Evolutionary conservation across 2,113 vertebrate species (phyloP).

Genomic region (Thermophis baileyi): DNA sequence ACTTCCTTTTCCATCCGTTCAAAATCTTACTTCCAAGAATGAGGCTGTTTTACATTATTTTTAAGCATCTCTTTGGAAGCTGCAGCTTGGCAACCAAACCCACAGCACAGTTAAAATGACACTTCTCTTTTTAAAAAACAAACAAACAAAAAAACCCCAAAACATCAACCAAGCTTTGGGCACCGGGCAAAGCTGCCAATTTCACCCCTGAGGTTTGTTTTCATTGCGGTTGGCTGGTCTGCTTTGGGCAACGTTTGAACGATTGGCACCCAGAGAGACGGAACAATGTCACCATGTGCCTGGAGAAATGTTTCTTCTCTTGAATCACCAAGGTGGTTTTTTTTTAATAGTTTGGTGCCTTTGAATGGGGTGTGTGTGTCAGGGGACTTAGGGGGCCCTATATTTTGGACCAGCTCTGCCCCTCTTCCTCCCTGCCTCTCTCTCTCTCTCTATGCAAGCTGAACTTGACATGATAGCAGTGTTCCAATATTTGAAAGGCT

Average conservation of each 20-base stretch:
- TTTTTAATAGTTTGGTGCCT: background rate
- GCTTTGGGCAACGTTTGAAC: background rate
- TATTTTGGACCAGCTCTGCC: background rate
- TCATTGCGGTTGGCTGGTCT: background rate
- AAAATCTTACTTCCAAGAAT: background rate
- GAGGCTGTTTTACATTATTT: background rate
- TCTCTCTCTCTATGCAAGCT: too few relatives aligned
- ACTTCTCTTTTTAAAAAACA: too few relatives aligned
- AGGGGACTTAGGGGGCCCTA: background rate
- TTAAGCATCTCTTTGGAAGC: background rate
- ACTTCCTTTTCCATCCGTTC: background rate
- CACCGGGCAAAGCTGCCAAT: background rate
- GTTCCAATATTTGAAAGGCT: too few relatives aligned
- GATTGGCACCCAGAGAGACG: background rate
- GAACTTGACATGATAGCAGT: too few relatives aligned
- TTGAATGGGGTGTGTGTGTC: background rate
- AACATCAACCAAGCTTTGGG: background rate
- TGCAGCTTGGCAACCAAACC: too few relatives aligned
- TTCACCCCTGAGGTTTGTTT: background rate
- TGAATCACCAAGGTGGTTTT: background rate
- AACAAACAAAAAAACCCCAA: too few relatives aligned
- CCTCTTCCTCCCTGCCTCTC: rapidly evolving
- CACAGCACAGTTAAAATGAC: too few relatives aligned
- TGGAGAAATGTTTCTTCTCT: background rate
- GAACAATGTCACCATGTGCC: background rate